A percentile compares a stretch with the other conserved stretches of the same genome.
Conservation (phyloP, 2,113 vertebrate species). For the Uria lomvia region DNA sequence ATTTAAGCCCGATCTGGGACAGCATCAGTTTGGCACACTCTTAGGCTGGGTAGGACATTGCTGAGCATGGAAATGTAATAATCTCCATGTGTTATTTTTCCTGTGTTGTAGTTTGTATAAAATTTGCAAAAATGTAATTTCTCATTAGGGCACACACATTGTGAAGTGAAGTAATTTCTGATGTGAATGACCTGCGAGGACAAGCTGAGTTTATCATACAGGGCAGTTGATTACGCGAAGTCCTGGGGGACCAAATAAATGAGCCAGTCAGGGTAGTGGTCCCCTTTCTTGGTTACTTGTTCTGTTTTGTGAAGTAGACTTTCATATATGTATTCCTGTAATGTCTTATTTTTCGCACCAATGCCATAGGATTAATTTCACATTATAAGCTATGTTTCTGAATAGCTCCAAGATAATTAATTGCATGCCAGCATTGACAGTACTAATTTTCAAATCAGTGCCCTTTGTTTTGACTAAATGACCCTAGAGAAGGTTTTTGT, state of each 20-base stretch:
- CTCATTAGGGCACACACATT: background rate
- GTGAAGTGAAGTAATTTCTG: background rate
- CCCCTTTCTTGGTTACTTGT: background rate
- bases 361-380: background rate
- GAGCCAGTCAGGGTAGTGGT: background rate
- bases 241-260: background rate
- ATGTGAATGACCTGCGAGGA: background rate
- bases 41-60: background rate
- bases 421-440: no score
- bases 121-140: background rate
- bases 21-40: background rate
- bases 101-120: background rate
- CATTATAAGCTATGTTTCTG: background rate
- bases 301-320: background rate
- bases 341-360: accelerated
- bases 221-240: background rate
- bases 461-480: background rate
- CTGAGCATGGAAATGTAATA: background rate
- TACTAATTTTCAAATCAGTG: background rate
- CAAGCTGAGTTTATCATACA: background rate
- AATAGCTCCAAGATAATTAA: background rate
- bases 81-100: background rate
- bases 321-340: background rate
- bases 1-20: background rate
- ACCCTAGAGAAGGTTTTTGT: background rate